These are phyloP conservation scores for Ellobius talpinus DNA, from an alignment of 2,113 vertebrate genomes.

Conservation along the genomic window DNA sequence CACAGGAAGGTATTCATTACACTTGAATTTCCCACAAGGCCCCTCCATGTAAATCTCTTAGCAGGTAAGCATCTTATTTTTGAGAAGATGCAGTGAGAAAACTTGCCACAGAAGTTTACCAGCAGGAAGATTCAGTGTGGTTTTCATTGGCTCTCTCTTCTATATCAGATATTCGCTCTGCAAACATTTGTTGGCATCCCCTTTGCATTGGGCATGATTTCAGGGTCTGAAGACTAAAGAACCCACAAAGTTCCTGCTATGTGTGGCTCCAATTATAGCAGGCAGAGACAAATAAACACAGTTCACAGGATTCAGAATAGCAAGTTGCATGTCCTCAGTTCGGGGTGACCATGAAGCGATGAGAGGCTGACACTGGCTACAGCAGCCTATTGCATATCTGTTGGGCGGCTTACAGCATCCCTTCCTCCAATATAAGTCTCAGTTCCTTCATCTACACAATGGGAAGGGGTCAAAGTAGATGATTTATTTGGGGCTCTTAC, in stretches of 20 bases:
- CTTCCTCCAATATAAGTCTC: not conserved
- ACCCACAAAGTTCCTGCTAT: not conserved
- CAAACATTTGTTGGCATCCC: not conserved
- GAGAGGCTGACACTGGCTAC: not conserved
- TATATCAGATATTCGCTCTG: not conserved
- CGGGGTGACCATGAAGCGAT: not conserved
- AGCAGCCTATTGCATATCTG: not conserved
- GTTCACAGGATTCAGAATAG: not conserved
- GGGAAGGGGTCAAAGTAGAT: not conserved
- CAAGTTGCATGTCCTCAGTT: not conserved
- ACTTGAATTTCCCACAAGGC: not conserved
- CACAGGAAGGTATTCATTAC: not conserved
- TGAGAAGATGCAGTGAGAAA: constrained; percentile 4
- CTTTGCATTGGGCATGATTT: not conserved
- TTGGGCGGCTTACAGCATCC: not conserved
- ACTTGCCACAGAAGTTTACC: not conserved
- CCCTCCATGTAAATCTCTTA: constrained; percentile 25
- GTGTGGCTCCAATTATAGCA: not conserved
- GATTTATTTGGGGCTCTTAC: not conserved
- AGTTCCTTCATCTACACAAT: constrained; percentile 27
- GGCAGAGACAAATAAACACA: not conserved
- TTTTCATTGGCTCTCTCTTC: not conserved
- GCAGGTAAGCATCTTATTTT: not conserved
- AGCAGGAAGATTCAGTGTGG: not conserved
- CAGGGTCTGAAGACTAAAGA: not conserved